Conservation (phyloP, 1,140 invertebrate species). For the Stegodyphus mimosarum region DNA sequence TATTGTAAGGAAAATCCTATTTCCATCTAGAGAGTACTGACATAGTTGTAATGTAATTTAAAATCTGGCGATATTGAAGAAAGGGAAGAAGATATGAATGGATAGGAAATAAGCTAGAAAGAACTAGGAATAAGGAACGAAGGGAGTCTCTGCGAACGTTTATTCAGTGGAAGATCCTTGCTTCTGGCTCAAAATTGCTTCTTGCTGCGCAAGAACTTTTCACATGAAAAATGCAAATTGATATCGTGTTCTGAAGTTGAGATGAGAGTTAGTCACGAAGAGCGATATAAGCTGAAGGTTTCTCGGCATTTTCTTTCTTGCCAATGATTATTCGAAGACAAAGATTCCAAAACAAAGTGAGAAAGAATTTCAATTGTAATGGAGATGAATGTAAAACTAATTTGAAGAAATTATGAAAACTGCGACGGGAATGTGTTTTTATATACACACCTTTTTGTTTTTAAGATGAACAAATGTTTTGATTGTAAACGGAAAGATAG, state of each 20-base stretch:
- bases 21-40: neutral
- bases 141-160: conserved; percentile 34
- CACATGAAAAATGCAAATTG: conserved; percentile 46
- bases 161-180: conserved; percentile 25
- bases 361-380: no score
- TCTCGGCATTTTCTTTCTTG: neutral
- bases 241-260: conserved; percentile 21
- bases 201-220: neutral
- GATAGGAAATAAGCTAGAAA: conserved; percentile 10
- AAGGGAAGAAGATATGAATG: neutral
- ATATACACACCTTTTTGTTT: no score
- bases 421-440: no score
- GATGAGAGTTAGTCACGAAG: neutral
- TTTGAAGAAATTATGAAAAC: no score
- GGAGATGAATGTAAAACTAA: no score
- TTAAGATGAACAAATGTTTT: no score
- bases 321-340: conserved; percentile 40
- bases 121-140: neutral
- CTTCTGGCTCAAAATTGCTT: conserved; percentile 27
- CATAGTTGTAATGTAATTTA: conserved; percentile 45
- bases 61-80: conserved; percentile 25
- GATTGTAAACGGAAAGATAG: no score
- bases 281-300: neutral
- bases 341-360: neutral
- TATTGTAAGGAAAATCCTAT: conserved; percentile 30